These are phyloP conservation scores for Eucera pruinosa DNA, from an alignment of 2,888 invertebrate species.

Conservation along the genomic window DNA sequence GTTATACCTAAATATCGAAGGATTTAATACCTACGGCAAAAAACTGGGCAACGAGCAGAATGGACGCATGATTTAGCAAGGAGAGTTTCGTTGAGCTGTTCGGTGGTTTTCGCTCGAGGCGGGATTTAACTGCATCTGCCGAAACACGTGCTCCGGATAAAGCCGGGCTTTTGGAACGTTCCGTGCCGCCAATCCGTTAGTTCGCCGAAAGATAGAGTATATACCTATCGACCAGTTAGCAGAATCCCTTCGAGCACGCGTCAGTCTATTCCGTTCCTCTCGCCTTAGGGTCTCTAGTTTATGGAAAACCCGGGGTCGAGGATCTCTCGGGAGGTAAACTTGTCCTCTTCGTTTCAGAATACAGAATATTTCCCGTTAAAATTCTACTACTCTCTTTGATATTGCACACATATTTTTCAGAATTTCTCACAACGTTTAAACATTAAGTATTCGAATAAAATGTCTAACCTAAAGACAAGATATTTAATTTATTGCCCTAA, in stretches of 20 bases:
- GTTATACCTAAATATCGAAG: too few relatives aligned
- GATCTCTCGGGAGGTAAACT: constrained; percentile 43
- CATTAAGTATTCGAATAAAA: too few relatives aligned
- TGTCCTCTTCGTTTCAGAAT: constrained; percentile 8
- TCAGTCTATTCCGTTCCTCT: constrained; percentile 41
- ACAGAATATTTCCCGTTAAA: neutral
- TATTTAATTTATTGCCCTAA: too few relatives aligned
- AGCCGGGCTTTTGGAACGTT: constrained; percentile 60
- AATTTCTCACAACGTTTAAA: too few relatives aligned
- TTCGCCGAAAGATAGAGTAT: constrained; percentile 65
- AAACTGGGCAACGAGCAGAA: neutral
- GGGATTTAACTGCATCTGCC: constrained; percentile 77
- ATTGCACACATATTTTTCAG: too few relatives aligned
- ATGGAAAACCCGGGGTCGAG: constrained; percentile 53
- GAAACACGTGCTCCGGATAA: constrained; percentile 79
- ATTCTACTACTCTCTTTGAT: neutral
- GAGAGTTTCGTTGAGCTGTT: constrained; percentile 26
- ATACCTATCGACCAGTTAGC: constrained; percentile 58
- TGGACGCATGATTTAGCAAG: neutral
- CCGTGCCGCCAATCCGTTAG: constrained; percentile 65
- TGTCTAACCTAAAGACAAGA: too few relatives aligned
- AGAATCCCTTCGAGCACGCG: constrained; percentile 60
- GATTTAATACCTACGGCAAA: neutral
- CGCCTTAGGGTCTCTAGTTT: constrained; percentile 39
- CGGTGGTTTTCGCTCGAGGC: constrained; percentile 68